These are phyloP conservation scores for Luscinia luscinia DNA, from an alignment of 2,797 vertebrate species.

Conservation along the genomic window DNA sequence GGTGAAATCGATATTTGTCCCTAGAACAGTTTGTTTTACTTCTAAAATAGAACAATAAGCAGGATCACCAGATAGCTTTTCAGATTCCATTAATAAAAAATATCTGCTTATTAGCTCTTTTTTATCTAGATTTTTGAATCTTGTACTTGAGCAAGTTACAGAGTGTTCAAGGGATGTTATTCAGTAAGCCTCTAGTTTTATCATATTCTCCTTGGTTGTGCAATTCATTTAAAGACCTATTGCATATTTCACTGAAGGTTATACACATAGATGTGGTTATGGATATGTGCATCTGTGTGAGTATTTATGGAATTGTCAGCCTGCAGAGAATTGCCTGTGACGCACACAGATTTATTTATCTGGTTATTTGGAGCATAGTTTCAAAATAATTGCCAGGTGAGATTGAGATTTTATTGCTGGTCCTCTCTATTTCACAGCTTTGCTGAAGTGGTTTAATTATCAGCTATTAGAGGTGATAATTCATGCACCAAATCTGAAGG, in stretches of 20 bases:
- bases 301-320: conserved; percentile 42
- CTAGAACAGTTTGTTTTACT: conserved; percentile 40
- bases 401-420: conserved; percentile 41
- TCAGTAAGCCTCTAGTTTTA: background rate
- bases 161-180: background rate
- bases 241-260: conserved; percentile 23
- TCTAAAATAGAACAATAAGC: conserved; percentile 29
- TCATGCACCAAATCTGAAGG: conserved; percentile 64
- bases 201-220: background rate
- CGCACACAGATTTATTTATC: conserved; percentile 40
- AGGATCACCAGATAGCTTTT: background rate
- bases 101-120: background rate
- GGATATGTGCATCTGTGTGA: conserved; percentile 7
- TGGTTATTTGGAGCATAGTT: conserved; percentile 36
- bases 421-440: conserved; percentile 61
- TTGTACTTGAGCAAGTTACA: background rate
- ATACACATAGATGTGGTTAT: conserved; percentile 2
- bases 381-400: conserved; percentile 63
- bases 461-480: conserved; percentile 75
- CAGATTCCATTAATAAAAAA: conserved; percentile 23
- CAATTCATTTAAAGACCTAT: conserved; percentile 24
- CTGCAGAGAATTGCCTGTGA: conserved; percentile 41
- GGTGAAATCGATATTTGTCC: background rate
- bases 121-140: background rate
- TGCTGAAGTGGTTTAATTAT: conserved; percentile 71